phyloP scores from a whole-genome alignment of 2,797 vertebrate species.

The Manis crassicaudata region DNA sequence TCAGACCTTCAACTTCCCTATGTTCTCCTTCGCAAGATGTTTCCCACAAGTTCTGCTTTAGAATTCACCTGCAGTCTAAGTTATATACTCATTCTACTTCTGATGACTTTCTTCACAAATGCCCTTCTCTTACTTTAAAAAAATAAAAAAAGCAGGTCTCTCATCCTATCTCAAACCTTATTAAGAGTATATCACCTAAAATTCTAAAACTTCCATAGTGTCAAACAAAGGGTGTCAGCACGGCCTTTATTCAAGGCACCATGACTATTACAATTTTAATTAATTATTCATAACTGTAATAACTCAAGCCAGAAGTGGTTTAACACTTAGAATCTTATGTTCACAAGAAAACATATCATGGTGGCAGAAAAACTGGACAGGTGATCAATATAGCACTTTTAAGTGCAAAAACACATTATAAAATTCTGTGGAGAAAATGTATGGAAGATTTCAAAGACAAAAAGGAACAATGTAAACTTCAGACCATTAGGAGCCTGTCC shows the following conservation, averaged over 20 bases:
- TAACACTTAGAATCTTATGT: background rate
- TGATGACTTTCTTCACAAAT: background rate
- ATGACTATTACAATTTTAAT: background rate
- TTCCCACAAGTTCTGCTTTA: background rate
- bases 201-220: background rate
- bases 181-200: background rate
- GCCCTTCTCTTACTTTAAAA: background rate
- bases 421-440: background rate
- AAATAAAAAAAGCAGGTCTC: background rate
- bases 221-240: background rate
- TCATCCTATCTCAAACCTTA: background rate
- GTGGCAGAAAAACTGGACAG: background rate
- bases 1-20: background rate
- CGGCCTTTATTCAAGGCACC: background rate
- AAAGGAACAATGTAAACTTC: slow-evolving; percentile 18
- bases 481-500: background rate
- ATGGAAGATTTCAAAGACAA: slow-evolving; percentile 26
- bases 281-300: background rate
- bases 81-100: background rate
- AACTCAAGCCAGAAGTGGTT: slow-evolving; percentile 8
- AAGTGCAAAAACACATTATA: slow-evolving; percentile 29
- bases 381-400: background rate
- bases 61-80: background rate
- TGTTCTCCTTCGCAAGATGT: slow-evolving; percentile 10
- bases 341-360: background rate